phyloP scores from a whole-genome alignment of 1,140 invertebrate genomes.

The Metopolophium dirhodum region DNA sequence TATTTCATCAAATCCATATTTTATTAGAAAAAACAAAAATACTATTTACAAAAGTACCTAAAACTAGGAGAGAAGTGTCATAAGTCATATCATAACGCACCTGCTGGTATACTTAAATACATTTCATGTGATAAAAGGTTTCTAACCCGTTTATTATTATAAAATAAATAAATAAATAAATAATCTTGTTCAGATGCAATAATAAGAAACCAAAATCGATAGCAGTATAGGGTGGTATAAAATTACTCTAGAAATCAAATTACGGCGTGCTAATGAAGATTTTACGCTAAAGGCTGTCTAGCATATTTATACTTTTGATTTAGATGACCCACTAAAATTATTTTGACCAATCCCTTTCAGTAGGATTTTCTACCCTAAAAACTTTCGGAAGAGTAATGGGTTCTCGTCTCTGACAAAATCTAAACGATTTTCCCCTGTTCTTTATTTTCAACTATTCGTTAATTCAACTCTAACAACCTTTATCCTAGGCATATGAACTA shows the following conservation, averaged over 20 bases:
- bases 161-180: not conserved
- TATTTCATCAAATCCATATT: not conserved
- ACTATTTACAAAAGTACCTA: no score
- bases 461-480: not conserved
- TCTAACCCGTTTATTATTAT: no score
- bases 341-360: not conserved
- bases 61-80: not conserved
- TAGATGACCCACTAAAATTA: not conserved
- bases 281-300: not conserved
- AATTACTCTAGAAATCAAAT: not conserved
- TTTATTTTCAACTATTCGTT: not conserved
- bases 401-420: not conserved
- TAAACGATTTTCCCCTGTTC: not conserved
- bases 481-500: not conserved
- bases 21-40: no score
- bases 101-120: not conserved
- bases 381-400: slow-evolving; percentile 32
- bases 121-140: not conserved
- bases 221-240: not conserved
- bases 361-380: not conserved
- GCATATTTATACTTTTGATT: not conserved
- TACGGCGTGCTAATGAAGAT: not conserved
- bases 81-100: no score
- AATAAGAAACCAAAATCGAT: not conserved
- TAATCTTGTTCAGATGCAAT: not conserved